phyloP scores from a whole-genome alignment of 30 jellyfish, hydroid and myxozoan genomes.

The Aurelia sp. region DNA sequence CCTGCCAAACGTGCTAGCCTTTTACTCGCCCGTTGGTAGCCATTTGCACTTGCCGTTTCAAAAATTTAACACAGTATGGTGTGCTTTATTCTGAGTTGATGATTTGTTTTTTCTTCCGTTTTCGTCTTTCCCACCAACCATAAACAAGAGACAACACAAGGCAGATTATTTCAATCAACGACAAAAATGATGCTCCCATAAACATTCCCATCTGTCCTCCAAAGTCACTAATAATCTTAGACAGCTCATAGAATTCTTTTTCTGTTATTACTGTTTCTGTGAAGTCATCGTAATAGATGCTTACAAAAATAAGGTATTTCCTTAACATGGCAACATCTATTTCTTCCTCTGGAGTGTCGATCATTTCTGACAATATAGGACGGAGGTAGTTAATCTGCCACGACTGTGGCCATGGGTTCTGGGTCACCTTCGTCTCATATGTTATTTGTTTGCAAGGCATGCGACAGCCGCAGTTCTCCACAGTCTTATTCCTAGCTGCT shows the following conservation, averaged over 20 bases:
- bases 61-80: too few species aligned
- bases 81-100: too few species aligned
- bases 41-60: too few species aligned
- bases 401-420: slow-evolving; percentile 15
- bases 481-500: too few species aligned
- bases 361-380: not conserved
- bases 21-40: too few species aligned
- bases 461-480: slow-evolving; percentile 2
- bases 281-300: slow-evolving; percentile 19
- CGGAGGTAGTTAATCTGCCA: not conserved
- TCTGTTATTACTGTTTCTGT: not conserved
- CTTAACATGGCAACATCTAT: not conserved
- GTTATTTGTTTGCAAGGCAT: not conserved
- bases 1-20: too few species aligned
- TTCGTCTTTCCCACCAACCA: too few species aligned
- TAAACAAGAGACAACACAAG: not conserved
- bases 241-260: not conserved
- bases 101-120: too few species aligned
- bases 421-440: not conserved
- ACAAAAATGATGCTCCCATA: slow-evolving; percentile 2
- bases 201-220: slow-evolving; percentile 23
- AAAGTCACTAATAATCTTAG: not conserved
- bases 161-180: slow-evolving; percentile 3
- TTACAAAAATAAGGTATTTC: not conserved
- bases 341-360: slow-evolving; percentile 1